Conservation (phyloP, 2,797 vertebrate genomes). For the Diglossa cyanea region DNA sequence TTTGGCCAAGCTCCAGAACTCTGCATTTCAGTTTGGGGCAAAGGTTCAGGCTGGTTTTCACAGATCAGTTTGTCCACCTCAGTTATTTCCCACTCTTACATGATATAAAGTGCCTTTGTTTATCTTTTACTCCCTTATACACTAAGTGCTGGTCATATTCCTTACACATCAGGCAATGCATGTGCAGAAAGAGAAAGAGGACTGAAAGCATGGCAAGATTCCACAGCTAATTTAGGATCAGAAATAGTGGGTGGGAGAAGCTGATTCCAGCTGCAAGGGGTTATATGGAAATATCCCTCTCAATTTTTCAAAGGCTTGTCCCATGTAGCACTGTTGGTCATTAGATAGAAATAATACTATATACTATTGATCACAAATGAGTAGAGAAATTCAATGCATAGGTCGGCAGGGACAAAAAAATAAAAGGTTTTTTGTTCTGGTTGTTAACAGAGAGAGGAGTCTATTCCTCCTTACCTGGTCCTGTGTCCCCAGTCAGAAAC, state of each 20-base stretch:
- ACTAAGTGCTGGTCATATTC: neutral
- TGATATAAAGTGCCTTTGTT: neutral
- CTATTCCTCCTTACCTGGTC: neutral
- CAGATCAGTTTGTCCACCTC: neutral
- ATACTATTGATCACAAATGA: neutral
- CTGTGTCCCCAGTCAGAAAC: neutral
- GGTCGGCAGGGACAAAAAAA: neutral
- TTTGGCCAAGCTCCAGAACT: slow-evolving; percentile 18
- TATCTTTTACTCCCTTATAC: neutral
- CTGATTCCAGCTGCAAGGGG: slow-evolving; percentile 54
- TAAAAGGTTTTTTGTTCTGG: neutral
- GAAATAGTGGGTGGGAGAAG: slow-evolving; percentile 5
- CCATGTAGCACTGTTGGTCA: neutral
- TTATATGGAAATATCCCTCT: slow-evolving; percentile 51
- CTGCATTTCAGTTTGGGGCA: slow-evolving; percentile 38
- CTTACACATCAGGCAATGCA: neutral
- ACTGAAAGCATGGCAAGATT: slow-evolving; percentile 46
- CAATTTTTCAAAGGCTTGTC: slow-evolving; percentile 18
- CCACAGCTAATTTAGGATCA: slow-evolving; percentile 49
- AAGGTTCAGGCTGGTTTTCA: slow-evolving; percentile 44
- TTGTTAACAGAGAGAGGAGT: neutral
- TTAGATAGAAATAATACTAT: slow-evolving; percentile 20
- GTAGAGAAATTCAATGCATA: neutral
- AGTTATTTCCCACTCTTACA: neutral
- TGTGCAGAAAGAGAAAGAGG: slow-evolving; percentile 17